A percentile compares a stretch with the other conserved stretches of the same genome.
Evolutionary conservation across 2,113 vertebrate genomes (phyloP).

Genomic region (Todiramphus chloris): DNA sequence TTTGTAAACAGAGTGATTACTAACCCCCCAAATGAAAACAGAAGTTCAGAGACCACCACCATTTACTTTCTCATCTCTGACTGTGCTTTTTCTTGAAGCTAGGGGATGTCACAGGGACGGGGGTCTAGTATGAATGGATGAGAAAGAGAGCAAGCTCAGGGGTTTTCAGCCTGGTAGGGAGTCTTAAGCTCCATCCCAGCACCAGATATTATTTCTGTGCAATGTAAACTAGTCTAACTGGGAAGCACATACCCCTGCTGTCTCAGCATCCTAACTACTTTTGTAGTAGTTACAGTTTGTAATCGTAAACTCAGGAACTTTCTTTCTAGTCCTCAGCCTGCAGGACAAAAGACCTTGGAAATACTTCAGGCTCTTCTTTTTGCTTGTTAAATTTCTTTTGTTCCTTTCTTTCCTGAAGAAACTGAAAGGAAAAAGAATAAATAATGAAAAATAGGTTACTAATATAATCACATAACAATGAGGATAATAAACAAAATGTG

Average conservation of each 20-base stretch:
- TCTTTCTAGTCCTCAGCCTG: neutral
- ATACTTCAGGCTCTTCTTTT: neutral
- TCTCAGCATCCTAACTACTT: neutral
- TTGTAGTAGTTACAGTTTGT: neutral
- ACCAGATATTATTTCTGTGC: neutral
- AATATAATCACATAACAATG: neutral
- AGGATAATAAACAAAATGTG: neutral
- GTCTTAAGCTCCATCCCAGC: neutral
- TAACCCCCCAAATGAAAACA: neutral
- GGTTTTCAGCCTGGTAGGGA: neutral
- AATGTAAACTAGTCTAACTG: neutral
- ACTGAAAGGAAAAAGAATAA: neutral
- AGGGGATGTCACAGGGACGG: neutral
- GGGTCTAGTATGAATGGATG: neutral
- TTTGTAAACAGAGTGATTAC: neutral
- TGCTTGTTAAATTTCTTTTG: neutral
- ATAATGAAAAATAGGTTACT: neutral
- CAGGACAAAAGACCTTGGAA: neutral
- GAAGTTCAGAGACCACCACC: neutral
- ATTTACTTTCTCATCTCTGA: neutral
- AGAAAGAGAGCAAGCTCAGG: neutral
- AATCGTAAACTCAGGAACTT: neutral
- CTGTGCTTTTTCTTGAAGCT: neutral
- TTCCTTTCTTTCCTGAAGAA: neutral
- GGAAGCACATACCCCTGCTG: neutral